Base-by-base conservation (phyloP, 2,113 vertebrate genomes). In the Solea senegalensis region DNA sequence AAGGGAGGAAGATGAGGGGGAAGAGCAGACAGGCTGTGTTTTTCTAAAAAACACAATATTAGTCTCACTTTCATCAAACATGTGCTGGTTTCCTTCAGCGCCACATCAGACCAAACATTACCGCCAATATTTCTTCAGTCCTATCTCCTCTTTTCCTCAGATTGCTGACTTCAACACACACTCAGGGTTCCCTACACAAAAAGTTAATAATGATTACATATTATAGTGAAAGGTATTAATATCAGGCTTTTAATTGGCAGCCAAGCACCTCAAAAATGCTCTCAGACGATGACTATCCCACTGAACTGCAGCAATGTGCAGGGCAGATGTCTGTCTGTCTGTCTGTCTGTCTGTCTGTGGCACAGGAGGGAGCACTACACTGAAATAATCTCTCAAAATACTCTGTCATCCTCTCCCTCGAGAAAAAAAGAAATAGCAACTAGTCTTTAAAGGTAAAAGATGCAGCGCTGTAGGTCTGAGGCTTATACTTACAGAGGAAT, bases 291-390 rank as follows among this genome's bases (percentile, higher is more conserved):
- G 71, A 80, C 51, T 81, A 87, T 80, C 58, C 65, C 78, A 62
- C 78, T 75, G 79, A 87, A 78, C 78, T 67, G 68, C n/a, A 81
- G 72, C 87, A 93, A 94, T 93, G 86, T 93, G 92, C 77, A 69
- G 80, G 83, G 82, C 94, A 95, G 94, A 95, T 94, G 93, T 92
- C 73, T 75, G 58, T 82, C 71, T 84, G 81, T 34, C 34, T 34
- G 34, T 34, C 34, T 34, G 34, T 34, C 34, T 34, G 34, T 34
- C 34, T 75, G 58, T 83, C 71, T 84, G 81, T 76, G 80, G 76
- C 70, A 52, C 55, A 62, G 64, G 84, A 80, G 48, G 56, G 39
- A 80, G 48, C 55, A 60, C 69, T 80, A 52, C 51, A 48, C 69
- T 52, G 48, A 68, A 86, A 82, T 56, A 60, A 65, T 83, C 74